phyloP scores from a whole-genome alignment of 2,113 vertebrate species.

The Pomatorhinus ruficollis region DNA sequence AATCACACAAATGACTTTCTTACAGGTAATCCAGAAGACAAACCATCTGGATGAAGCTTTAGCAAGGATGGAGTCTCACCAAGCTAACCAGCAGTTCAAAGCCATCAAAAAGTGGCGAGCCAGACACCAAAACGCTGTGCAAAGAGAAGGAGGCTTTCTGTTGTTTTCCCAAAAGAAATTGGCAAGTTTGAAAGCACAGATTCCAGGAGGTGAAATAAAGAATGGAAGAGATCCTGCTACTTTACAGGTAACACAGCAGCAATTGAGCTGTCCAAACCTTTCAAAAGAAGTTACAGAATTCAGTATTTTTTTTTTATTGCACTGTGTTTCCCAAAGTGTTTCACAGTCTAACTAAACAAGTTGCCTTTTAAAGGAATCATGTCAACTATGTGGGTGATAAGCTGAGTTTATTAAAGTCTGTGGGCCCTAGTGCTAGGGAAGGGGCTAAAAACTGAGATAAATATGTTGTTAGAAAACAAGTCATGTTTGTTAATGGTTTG shows the following conservation, averaged over 20 bases:
- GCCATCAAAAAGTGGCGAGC: constrained; percentile 86
- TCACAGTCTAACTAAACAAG: neutral
- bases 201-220: neutral
- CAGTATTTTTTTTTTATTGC: neutral
- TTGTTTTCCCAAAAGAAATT: constrained; percentile 87
- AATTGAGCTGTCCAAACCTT: neutral
- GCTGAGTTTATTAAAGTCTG: neutral
- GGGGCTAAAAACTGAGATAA: neutral
- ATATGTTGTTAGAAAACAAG: neutral
- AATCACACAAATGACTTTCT: neutral
- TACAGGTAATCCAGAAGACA: constrained; percentile 85
- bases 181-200: constrained; percentile 70
- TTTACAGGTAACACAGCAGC: constrained; percentile 75
- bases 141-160: constrained; percentile 84
- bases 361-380: neutral
- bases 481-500: neutral
- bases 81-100: constrained; percentile 78
- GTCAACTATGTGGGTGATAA: neutral
- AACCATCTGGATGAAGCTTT: constrained; percentile 86
- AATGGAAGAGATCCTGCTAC: constrained; percentile 73
- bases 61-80: constrained; percentile 78
- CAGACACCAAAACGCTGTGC: constrained; percentile 69
- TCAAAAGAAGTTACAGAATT: neutral
- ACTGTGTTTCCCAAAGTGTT: neutral
- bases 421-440: neutral